Base-by-base conservation (phyloP, 2,888 invertebrate species). In the Tipula vernalis region DNA sequence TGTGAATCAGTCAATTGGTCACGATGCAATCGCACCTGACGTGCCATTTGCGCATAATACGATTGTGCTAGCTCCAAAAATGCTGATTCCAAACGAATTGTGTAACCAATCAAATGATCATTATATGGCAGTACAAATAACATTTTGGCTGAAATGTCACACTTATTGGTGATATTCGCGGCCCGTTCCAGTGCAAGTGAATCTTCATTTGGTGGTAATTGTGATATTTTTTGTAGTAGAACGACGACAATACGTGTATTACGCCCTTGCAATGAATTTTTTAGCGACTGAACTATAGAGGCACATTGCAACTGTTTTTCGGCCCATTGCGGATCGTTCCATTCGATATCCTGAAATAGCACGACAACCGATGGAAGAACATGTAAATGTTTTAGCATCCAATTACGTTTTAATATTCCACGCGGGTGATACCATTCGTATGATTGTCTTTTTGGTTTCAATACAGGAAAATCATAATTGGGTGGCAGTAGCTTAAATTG, bases 371-470 rank as follows among this genome's bases (percentile, higher is more conserved):
- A 96, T 8, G 99, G 99, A 88, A 99, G 94, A 87, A 96, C 94
- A 88, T 96, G 95, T 51, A 98, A 93, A 90, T 99, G 98, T 91
- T 99, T 99, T 86, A 95, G 94, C 93, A 99, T 96, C 99, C 99
- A 99, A 90, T 97, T 97, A 83, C 96, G 95, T 91, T 99, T 98
- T 6, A 99, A 92, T 88, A 99, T 96, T 12, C 99, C 99, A 91
- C 96, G 97, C 0, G 98, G 98, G 89, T 97, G 96, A 91, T 98
- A 98, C 96, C 97, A 98, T 90, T 98, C 98, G 91, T 98, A 98
- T 0, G 97, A 96, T 89, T 95, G 95, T 88, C 97, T 93, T 93
- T 97, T 96, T 5, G 96, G 96, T 90, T 97, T 97, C 6, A 96
- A 94, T 42, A 95, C 94, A 5, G 98, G 98, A 91, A 98, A 98